A percentile compares a stretch with the other conserved stretches of the same genome.
These are phyloP conservation scores for Hylyphantes graminicola DNA, from an alignment of 1,140 invertebrate genomes.

Conservation along the genomic window DNA sequence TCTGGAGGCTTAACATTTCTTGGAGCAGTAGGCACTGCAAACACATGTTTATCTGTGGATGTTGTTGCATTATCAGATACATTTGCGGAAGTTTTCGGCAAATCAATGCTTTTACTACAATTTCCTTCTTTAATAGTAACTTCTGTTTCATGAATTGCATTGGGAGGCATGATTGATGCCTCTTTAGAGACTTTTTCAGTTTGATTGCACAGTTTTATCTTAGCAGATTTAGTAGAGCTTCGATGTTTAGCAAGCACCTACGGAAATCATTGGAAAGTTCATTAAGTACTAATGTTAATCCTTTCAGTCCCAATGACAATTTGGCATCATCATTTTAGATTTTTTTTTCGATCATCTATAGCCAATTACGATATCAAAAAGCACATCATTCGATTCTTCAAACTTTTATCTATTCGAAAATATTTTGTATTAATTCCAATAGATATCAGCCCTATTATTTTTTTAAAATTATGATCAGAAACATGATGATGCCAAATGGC, in stretches of 20 bases:
- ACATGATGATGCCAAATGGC: too few species aligned
- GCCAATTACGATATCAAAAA: too few species aligned
- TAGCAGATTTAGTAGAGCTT: conserved; percentile 32
- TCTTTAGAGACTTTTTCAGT: conserved; percentile 33
- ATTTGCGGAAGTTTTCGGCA: neutral
- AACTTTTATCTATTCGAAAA: too few species aligned
- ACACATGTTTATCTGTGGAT: conserved; percentile 48
- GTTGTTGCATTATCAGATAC: neutral
- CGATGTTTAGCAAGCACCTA: conserved; percentile 18
- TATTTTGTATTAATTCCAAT: too few species aligned
- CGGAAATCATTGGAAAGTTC: neutral
- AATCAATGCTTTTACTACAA: neutral
- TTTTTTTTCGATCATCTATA: too few species aligned
- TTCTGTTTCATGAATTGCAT: neutral
- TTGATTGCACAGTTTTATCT: conserved; percentile 16
- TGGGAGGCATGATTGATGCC: neutral
- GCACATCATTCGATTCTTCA: too few species aligned
- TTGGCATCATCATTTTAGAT: too few species aligned
- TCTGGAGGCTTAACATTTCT: conserved; percentile 40
- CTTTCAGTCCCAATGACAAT: too few species aligned
- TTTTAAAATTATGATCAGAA: too few species aligned
- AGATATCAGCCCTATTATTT: too few species aligned
- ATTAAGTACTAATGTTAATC: neutral
- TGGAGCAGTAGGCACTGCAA: conserved; percentile 59
- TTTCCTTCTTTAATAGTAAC: neutral